Conservation (phyloP, 23 tunicate species). For the Trididemnum nubilum region DNA sequence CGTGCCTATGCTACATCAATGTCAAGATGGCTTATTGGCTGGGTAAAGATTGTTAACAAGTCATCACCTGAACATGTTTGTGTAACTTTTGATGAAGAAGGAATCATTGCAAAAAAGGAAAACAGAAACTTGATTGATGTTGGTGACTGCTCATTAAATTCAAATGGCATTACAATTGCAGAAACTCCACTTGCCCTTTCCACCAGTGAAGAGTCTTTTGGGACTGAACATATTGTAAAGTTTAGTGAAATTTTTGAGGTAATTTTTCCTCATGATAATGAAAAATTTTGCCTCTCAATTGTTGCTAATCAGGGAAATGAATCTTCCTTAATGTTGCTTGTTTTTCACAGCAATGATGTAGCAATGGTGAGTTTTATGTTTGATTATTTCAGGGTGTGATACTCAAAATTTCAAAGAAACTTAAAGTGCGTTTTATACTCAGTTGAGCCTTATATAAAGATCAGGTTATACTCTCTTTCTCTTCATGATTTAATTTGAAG, state of each 20-base stretch:
- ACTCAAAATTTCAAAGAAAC: no score
- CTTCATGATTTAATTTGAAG: no score
- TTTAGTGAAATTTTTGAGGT: not conserved
- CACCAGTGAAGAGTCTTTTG: not conserved
- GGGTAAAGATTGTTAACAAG: conserved; percentile 24
- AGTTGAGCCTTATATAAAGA: no score
- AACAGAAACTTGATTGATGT: conserved; percentile 36
- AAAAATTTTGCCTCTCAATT: not conserved
- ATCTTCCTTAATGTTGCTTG: conserved; percentile 10
- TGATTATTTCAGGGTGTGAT: no score
- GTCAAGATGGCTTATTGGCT: conserved; percentile 56
- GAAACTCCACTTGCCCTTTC: not conserved
- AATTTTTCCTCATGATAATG: conserved; percentile 17
- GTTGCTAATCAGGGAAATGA: not conserved
- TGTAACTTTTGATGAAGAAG: conserved; percentile 18
- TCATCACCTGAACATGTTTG: not conserved
- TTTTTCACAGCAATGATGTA: no score
- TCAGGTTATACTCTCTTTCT: no score
- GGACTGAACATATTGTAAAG: not conserved
- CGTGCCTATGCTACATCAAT: conserved; percentile 42
- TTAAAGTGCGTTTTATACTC: no score
- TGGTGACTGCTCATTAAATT: not conserved
- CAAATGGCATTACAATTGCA: not conserved
- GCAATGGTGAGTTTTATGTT: no score
- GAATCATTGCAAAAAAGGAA: conserved; percentile 26